Base-by-base conservation (phyloP, 2,888 invertebrate genomes). In the Prionchulus punctatus region DNA sequence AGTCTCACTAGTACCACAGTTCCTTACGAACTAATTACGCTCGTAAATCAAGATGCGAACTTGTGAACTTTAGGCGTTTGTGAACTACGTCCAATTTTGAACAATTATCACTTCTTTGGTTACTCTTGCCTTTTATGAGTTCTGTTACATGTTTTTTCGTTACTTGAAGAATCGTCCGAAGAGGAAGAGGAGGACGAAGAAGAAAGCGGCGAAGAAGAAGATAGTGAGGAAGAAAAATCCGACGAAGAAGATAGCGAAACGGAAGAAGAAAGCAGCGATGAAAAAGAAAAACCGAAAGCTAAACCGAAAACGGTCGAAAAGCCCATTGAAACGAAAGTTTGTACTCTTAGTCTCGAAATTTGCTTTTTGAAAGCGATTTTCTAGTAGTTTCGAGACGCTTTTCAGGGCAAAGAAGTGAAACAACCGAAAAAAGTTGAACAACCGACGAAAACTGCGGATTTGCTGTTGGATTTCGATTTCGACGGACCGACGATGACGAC, bases 171-270 rank as follows among this genome's bases (percentile, higher is more conserved):
- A 50, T 30, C 36, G 30, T 21, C 55, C 30, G 58, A 31, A 23
- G 58, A 43, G 27, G 58, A 57, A 31, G 59, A 59, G 2, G 51
- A 59, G 30, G 60, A 60, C 27, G 57, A 58, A 23, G 61, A 60
- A 47, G 57, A 53, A 36, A 47, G 25, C n/a, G 61, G 60, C 15
- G 18, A 18, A 48, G 53, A 54, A 25, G 31, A 21, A 18, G 30
- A 27, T 4, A 21, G 2, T 4, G 49, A 49, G n/a, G 55, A 55
- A 55, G 31, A 49, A 31, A 30, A 26, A 45, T 12, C 7, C 7
- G 31, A 43, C 42, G 49, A 47, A 36, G 49, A 55, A 31, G 55
- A 48, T n/a, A n/a, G n/a, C n/a, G n/a, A n/a, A n/a, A n/a, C n/a
- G n/a, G n/a, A n/a, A 31, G 55, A 55, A 26, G 18, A 21, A 12